phyloP scores from a whole-genome alignment of 1,140 invertebrate species.

The Macrotrachela quadricornifera region DNA sequence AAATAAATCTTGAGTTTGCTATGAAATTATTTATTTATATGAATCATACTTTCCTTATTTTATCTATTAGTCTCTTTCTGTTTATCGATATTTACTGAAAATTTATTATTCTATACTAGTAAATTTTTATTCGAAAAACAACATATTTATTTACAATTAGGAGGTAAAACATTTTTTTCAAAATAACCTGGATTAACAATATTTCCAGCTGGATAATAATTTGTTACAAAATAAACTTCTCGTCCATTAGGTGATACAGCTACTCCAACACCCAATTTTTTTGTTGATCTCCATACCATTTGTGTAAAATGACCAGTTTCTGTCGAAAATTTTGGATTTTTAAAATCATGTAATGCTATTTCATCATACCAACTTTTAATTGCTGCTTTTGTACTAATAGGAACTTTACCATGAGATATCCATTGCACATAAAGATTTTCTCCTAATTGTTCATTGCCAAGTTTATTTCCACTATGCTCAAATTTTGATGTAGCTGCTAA shows the following conservation, averaged over 20 bases:
- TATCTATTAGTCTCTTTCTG: no score
- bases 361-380: conserved; percentile 6
- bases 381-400: background rate
- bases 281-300: conserved; percentile 45
- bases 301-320: conserved; percentile 23
- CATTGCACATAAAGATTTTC: conserved; percentile 23
- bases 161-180: no score
- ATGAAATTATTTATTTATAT: no score
- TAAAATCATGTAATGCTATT: background rate
- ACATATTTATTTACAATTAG: no score
- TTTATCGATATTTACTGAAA: no score
- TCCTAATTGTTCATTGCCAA: conserved; percentile 17
- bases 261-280: conserved; percentile 48
- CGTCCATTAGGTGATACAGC: conserved; percentile 40
- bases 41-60: no score
- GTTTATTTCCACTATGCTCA: conserved; percentile 41
- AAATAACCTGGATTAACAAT: conserved; percentile 32
- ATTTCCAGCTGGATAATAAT: conserved; percentile 62
- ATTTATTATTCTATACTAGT: no score
- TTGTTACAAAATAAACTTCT: conserved; percentile 48
- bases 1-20: no score
- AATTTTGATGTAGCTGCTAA: conserved; percentile 53
- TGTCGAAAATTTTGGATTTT: background rate
- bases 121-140: no score
- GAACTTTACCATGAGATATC: background rate